phyloP scores from a whole-genome alignment of 2,113 vertebrate species.

The Xenus cinereus region DNA sequence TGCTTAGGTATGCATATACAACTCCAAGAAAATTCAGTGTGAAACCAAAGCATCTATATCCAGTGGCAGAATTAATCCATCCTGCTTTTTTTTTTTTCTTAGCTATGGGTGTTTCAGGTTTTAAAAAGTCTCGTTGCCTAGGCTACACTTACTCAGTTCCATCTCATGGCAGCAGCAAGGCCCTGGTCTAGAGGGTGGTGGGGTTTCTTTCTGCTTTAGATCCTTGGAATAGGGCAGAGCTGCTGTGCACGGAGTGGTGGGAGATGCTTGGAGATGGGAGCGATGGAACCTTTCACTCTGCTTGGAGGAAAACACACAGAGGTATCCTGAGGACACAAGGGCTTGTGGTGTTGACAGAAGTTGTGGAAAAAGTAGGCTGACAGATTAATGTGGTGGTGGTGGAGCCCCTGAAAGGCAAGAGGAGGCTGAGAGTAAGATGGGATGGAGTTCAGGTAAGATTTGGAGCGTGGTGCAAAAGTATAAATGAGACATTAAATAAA shows the following conservation, averaged over 20 bases:
- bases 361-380: neutral
- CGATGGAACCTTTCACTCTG: neutral
- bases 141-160: neutral
- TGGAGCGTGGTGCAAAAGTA: neutral
- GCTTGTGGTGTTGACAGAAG: neutral
- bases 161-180: neutral
- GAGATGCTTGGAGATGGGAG: neutral
- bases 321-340: neutral
- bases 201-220: neutral
- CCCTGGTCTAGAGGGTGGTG: neutral
- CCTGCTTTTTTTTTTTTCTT: neutral
- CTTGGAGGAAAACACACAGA: neutral
- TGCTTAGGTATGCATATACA: neutral
- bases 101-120: neutral
- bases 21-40: neutral
- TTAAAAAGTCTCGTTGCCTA: neutral
- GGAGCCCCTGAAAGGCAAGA: neutral
- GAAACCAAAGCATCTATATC: neutral
- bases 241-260: neutral
- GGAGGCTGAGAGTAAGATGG: neutral
- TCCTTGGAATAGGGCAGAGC: neutral
- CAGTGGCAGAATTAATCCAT: neutral
- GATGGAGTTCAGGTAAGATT: neutral
- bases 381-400: neutral
- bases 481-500: neutral